phyloP scores from a whole-genome alignment of 2,888 invertebrate species.

The Schizaphis graminum region DNA sequence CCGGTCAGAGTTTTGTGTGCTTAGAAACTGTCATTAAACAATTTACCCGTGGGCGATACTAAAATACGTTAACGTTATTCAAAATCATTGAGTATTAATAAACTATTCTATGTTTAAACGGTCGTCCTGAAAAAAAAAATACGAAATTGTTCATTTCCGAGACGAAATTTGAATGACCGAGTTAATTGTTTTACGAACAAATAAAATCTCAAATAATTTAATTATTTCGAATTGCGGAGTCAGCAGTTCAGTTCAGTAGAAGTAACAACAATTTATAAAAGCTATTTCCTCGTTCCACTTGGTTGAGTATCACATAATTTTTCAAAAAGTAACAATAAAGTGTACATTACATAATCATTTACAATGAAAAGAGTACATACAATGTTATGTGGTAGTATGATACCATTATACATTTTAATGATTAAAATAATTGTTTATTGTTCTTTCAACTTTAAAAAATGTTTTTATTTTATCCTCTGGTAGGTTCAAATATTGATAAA shows the following conservation, averaged over 20 bases:
- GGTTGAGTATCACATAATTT: background rate
- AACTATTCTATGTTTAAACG: background rate
- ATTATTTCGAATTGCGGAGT: background rate
- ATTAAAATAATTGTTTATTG: background rate
- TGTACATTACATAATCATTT: background rate
- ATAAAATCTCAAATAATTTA: background rate
- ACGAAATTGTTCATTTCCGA: background rate
- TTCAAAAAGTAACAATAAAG: background rate
- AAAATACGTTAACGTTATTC: background rate
- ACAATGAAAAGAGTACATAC: background rate
- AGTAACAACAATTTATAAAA: background rate
- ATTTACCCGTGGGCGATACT: background rate
- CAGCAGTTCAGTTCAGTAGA: background rate
- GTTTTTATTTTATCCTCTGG: background rate
- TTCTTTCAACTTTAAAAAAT: background rate
- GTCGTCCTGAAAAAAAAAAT: too few species aligned
- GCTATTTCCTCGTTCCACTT: background rate
- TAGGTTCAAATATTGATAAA: background rate
- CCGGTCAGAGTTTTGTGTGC: background rate
- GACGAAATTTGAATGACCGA: background rate
- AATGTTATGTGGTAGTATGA: background rate
- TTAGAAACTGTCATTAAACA: background rate
- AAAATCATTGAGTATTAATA: background rate
- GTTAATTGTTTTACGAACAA: background rate
- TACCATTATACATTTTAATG: background rate